A percentile compares a stretch with the other conserved stretches of the same genome.
phyloP scores from a whole-genome alignment of 2,888 invertebrate genomes.

The Drosophila peninsularis region DNA sequence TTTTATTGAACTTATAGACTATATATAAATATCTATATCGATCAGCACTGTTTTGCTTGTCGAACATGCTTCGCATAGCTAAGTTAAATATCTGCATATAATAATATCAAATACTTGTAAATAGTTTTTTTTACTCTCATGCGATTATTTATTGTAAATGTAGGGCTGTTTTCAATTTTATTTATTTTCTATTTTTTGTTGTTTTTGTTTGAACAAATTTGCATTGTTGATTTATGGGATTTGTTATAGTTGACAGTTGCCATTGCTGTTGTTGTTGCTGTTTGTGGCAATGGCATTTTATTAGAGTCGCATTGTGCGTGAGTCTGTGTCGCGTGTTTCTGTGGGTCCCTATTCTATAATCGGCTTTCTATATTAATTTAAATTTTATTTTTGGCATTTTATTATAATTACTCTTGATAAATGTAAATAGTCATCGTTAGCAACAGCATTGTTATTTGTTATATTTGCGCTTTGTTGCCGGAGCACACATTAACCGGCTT shows the following conservation, averaged over 20 bases:
- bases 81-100: constrained; percentile 6
- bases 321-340: constrained; percentile 29
- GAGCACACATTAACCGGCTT: constrained; percentile 5
- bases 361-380: constrained; percentile 81
- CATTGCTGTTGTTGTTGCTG: constrained; percentile 35
- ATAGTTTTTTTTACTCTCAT: constrained; percentile 5
- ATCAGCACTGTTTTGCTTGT: constrained; percentile 5
- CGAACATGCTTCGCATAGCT: neutral
- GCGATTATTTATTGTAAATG: constrained; percentile 40
- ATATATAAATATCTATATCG: neutral
- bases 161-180: constrained; percentile 27
- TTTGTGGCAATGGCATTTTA: constrained; percentile 36
- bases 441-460: constrained; percentile 49
- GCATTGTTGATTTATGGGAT: constrained; percentile 81
- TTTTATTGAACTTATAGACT: no score
- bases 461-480: constrained; percentile 23
- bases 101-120: constrained; percentile 4
- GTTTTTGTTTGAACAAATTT: constrained; percentile 44
- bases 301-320: constrained; percentile 29
- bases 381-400: constrained; percentile 79
- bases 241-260: constrained; percentile 78
- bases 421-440: constrained; percentile 74
- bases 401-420: constrained; percentile 79
- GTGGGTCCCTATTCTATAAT: constrained; percentile 56
- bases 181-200: constrained; percentile 22